Evolutionary conservation across 1,140 invertebrate genomes (phyloP).

Genomic region (Goniozus legneri): DNA sequence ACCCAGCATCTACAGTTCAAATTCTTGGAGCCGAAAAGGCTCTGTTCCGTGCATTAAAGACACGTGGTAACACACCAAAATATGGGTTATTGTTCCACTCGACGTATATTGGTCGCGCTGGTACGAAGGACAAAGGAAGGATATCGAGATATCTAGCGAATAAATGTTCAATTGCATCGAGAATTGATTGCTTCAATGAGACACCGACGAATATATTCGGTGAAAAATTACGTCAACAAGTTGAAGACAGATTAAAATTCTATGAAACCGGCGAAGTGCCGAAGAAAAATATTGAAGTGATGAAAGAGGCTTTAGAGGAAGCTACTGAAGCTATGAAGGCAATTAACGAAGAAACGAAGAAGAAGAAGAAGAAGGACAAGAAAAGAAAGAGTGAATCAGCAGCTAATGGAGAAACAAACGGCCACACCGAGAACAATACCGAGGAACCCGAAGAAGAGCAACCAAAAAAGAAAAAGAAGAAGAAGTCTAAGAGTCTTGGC

Average conservation of each 20-base stretch:
- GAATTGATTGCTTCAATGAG: slow-evolving; percentile 96
- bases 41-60: slow-evolving; percentile 93
- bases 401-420: slow-evolving; percentile 33
- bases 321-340: slow-evolving; percentile 46
- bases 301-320: slow-evolving; percentile 87
- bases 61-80: slow-evolving; percentile 94
- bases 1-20: slow-evolving; percentile 97
- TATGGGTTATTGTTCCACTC: slow-evolving; percentile 98
- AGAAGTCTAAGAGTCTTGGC: no score
- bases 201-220: slow-evolving; percentile 85
- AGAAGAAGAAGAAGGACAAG: slow-evolving; percentile 59
- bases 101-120: slow-evolving; percentile 93
- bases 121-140: slow-evolving; percentile 90
- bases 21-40: slow-evolving; percentile 99
- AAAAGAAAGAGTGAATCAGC: slow-evolving; percentile 42
- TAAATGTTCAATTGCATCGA: slow-evolving; percentile 96
- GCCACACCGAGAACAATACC: no score
- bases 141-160: slow-evolving; percentile 96
- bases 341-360: slow-evolving; percentile 27
- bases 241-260: slow-evolving; percentile 95
- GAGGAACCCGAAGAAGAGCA: slow-evolving; percentile 31
- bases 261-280: slow-evolving; percentile 94
- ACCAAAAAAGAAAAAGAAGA: slow-evolving; percentile 48
- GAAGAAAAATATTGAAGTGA: slow-evolving; percentile 95
- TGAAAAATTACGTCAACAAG: slow-evolving; percentile 87